These are phyloP conservation scores for Copidosoma floridanum DNA, from an alignment of 1,140 invertebrate genomes.

Conservation along the genomic window DNA sequence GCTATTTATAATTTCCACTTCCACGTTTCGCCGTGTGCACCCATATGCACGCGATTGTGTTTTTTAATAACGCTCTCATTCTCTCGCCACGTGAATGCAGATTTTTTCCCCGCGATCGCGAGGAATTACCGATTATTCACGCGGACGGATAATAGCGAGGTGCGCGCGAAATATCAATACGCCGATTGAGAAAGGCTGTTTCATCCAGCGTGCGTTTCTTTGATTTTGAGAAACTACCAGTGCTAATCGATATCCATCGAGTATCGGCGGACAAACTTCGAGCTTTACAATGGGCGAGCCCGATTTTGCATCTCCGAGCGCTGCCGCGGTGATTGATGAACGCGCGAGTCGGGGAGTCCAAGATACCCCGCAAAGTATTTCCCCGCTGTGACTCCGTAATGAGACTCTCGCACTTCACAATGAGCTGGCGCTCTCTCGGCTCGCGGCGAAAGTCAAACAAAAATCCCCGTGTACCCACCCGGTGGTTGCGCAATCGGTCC, in stretches of 20 bases:
- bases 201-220: too few relatives aligned
- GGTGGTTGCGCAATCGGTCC: not conserved
- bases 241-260: too few relatives aligned
- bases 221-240: too few relatives aligned
- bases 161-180: too few relatives aligned
- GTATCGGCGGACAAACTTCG: too few relatives aligned
- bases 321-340: slow-evolving; percentile 7
- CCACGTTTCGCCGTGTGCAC: slow-evolving; percentile 8
- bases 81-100: not conserved
- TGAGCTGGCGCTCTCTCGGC: not conserved
- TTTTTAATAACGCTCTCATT: slow-evolving; percentile 15
- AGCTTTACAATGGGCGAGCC: too few relatives aligned
- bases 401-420: slow-evolving; percentile 19
- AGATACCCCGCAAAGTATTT: too few relatives aligned
- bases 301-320: too few relatives aligned
- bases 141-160: too few relatives aligned
- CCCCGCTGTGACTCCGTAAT: not conserved
- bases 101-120: not conserved
- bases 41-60: not conserved
- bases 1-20: slow-evolving; percentile 16
- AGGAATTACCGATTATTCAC: too few relatives aligned
- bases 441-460: slow-evolving; percentile 18
- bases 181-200: too few relatives aligned
- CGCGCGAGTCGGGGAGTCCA: too few relatives aligned
- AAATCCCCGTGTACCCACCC: not conserved